These are phyloP conservation scores for Orycteropus afer DNA, from an alignment of 2,113 vertebrate genomes.

Conservation along the genomic window DNA sequence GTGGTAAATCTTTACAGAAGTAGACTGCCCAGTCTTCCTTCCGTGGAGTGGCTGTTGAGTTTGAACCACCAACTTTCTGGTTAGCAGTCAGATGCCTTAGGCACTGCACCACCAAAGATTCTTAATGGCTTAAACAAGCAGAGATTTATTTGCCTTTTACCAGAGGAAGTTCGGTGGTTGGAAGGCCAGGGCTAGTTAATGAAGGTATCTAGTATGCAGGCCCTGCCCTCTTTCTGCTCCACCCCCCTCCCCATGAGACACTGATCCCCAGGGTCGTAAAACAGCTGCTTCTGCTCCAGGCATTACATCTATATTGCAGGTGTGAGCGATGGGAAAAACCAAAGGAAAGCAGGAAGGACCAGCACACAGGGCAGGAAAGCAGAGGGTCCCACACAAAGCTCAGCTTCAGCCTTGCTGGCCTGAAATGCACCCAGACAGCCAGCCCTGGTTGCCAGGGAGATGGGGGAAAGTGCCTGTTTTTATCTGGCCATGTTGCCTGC, in stretches of 20 bases:
- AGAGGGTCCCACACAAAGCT: background rate
- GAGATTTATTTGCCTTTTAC: background rate
- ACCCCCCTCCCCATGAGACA: background rate
- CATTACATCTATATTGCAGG: background rate
- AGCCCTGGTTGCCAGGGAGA: background rate
- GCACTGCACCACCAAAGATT: too few relatives aligned
- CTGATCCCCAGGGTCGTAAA: background rate
- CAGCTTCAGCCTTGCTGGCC: background rate
- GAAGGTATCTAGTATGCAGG: background rate
- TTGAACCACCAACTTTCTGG: too few relatives aligned
- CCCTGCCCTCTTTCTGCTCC: background rate
- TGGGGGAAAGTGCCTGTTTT: too few relatives aligned
- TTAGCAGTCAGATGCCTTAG: too few relatives aligned
- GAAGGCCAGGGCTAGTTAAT: background rate
- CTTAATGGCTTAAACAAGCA: background rate
- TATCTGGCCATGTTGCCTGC: background rate
- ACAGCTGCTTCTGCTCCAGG: background rate
- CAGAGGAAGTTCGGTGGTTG: background rate
- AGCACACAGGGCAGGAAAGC: background rate
- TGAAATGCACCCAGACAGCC: too few relatives aligned
- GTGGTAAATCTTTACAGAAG: too few relatives aligned
- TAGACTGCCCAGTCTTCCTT: too few relatives aligned
- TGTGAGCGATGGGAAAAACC: background rate
- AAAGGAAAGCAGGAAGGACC: background rate
- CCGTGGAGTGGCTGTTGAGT: too few relatives aligned